Evolutionary conservation across 2,797 vertebrate species (phyloP).

Genomic region (Rhinatrema bivittatum): DNA sequence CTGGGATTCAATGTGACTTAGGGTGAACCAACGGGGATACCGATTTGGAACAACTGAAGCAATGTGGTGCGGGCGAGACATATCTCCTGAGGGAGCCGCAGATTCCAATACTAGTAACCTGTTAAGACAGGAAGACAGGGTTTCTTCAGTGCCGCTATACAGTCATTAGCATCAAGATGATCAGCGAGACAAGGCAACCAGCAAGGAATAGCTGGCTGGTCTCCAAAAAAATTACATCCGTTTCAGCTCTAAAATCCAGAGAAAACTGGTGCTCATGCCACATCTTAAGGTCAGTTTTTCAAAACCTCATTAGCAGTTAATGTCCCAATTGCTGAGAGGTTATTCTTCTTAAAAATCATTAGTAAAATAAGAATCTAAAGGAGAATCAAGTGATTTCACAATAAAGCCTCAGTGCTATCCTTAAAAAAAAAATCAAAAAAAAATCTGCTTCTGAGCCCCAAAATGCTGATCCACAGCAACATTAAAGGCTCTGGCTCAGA

Average conservation of each 20-base stretch:
- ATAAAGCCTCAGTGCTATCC: too few species aligned
- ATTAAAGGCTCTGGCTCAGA: too few species aligned
- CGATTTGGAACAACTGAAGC: conserved; percentile 89
- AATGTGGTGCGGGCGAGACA: conserved; percentile 86
- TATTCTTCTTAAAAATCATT: conserved; percentile 4
- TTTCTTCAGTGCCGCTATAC: background rate
- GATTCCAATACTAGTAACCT: conserved; percentile 93
- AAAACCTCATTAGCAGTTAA: background rate
- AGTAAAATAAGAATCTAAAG: too few species aligned
- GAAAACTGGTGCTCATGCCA: background rate
- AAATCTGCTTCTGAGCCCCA: too few species aligned
- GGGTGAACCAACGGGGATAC: conserved; percentile 94
- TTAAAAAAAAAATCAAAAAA: too few species aligned
- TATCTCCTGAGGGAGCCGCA: conserved; percentile 69
- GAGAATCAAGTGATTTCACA: too few species aligned
- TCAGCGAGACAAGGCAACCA: too few species aligned
- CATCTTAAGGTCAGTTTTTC: background rate
- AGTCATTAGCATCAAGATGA: background rate
- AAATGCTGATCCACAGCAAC: too few species aligned
- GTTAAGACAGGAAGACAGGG: conserved; percentile 16
- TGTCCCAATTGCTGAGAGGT: background rate
- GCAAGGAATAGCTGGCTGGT: too few species aligned
- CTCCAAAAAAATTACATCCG: background rate
- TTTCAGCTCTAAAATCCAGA: background rate
- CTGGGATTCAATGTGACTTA: conserved; percentile 97